Percentiles rank a stretch among this genome's conserved stretches.
phyloP scores from a whole-genome alignment of 2,113 vertebrate genomes.

The Delphinapterus leucas region DNA sequence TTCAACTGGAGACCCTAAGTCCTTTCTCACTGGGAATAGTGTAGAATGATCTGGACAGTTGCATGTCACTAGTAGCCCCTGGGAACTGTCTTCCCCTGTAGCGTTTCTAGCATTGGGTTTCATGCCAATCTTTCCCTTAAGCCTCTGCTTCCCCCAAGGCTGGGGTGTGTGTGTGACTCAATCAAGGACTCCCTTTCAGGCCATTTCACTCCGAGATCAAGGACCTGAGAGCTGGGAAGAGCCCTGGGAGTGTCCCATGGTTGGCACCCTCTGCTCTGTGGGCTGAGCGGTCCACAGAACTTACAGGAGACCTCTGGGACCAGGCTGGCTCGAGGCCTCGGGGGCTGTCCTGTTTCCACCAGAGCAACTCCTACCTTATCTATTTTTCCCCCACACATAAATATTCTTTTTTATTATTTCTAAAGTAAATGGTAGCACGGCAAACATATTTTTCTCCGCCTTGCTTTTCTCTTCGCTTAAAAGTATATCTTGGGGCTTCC shows the following conservation, averaged over 20 bases:
- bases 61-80: neutral
- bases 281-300: neutral
- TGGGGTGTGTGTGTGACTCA: neutral
- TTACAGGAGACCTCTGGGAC: neutral
- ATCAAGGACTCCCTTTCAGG: neutral
- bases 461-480: neutral
- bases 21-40: neutral
- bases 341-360: neutral
- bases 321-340: neutral
- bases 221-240: neutral
- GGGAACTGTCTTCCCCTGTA: neutral
- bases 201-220: neutral
- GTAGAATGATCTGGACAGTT: neutral
- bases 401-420: neutral
- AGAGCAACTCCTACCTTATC: neutral
- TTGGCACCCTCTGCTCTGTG: neutral
- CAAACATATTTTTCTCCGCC: neutral
- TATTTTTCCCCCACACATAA: neutral
- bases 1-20: neutral
- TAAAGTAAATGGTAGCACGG: neutral
- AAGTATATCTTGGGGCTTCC: too few relatives aligned
- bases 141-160: neutral
- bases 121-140: neutral
- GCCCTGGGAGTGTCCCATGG: neutral
- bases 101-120: neutral